These are phyloP conservation scores for Bombus breviceps DNA, from an alignment of 1,140 invertebrate species.

Conservation along the genomic window DNA sequence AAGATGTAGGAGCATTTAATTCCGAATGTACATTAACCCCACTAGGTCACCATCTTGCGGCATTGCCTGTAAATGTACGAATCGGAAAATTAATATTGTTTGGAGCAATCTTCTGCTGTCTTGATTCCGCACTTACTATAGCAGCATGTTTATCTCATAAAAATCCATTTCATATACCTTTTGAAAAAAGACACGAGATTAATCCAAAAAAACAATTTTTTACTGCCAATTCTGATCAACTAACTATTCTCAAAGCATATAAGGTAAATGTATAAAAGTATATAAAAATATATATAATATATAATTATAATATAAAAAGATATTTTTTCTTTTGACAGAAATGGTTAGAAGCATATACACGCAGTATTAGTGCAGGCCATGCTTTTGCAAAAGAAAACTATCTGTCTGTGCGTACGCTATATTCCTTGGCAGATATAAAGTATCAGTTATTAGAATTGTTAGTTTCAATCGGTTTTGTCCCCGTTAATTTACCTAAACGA, in stretches of 20 bases:
- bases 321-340: constrained; percentile 82
- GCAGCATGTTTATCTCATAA: constrained; percentile 94
- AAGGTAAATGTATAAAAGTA: constrained; percentile 82
- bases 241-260: constrained; percentile 91
- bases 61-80: constrained; percentile 94
- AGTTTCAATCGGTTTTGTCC: constrained; percentile 91
- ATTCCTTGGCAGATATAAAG: constrained; percentile 91
- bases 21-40: constrained; percentile 91
- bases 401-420: constrained; percentile 88
- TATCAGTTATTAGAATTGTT: constrained; percentile 92
- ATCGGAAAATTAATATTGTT: constrained; percentile 96
- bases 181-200: constrained; percentile 89
- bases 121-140: constrained; percentile 96
- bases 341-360: constrained; percentile 87
- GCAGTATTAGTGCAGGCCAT: constrained; percentile 85
- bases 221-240: constrained; percentile 90
- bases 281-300: neutral
- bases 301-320: neutral
- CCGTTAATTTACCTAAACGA: constrained; percentile 83
- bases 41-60: constrained; percentile 93
- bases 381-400: constrained; percentile 89
- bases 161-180: constrained; percentile 90
- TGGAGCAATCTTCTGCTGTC: constrained; percentile 95
- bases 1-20: constrained; percentile 95
- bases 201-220: constrained; percentile 89